Evolutionary conservation across 2,888 invertebrate genomes (phyloP), one percentile per base, ranked within the genome.

Genomic region (Orthosia cruda): DNA sequence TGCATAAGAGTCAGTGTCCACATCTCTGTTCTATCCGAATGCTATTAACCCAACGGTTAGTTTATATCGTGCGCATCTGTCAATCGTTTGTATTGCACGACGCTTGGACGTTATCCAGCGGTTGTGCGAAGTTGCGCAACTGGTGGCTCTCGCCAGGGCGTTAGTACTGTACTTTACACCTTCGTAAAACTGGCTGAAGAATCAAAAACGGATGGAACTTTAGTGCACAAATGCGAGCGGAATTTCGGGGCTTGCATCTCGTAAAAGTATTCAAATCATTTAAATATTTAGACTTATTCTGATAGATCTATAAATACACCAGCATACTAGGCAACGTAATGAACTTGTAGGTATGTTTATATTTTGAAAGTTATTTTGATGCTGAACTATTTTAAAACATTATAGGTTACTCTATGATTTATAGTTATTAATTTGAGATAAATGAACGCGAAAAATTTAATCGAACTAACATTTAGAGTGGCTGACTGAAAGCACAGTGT

Each of bases 41-140:
- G 40, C 50, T 45, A 23, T 57, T 58, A 62, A 75, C 55, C 40
- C 26, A 45, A 57, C 57, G 13, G 20, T 40, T 26, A 16, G 64
- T 71, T 71, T 71, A 66, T 65, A 68, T 68, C 47, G 57, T 52
- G 12, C 55, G 45, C 69, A 71, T 74, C 71, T 77, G 69, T 81
- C 83, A 77, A 74, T 77, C 52, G 61, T 16, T 70, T 11, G 15
- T 26, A 74, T 84, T 77, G 67, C 77, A 47, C 55, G 58, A n/a
- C 9, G 23, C 5, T 83, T 84, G 84, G 83, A 80, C 16, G 20
- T 0, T 47, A 12, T 76, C 84, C 83, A 83, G 84, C 55, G 1
- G 5, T 71, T 47, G n/a, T 32, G 47, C 12, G 52, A 74, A 72
- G 49, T 84, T 83, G 32, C 70, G 83, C 63, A 84, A 80, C 45